Percentiles rank a stretch among this genome's conserved stretches.
These are phyloP conservation scores for Crossaster papposus DNA, from an alignment of 53 echinoderm and acorn worm genomes.

Conservation along the genomic window DNA sequence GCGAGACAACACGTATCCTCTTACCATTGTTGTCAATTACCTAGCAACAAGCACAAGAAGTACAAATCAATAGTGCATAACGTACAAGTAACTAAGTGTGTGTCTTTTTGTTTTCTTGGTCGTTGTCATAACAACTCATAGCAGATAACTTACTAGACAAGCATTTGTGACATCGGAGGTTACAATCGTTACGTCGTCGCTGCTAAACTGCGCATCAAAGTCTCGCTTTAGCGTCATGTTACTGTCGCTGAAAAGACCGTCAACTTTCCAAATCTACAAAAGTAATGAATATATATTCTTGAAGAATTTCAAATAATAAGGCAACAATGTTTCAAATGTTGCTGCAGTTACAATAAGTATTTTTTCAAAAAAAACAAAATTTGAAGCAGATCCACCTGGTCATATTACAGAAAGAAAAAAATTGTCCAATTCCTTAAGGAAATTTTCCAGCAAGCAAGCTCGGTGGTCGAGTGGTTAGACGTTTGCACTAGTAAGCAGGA, in stretches of 20 bases:
- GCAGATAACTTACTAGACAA: conserved; percentile 56
- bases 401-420: no score
- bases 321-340: neutral
- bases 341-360: no score
- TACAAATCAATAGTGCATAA: no score
- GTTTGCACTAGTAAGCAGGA: no score
- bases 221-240: conserved; percentile 74
- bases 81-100: no score
- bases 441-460: no score
- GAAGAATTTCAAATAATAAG: neutral
- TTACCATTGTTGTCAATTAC: conserved; percentile 34
- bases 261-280: conserved; percentile 66
- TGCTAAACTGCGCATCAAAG: conserved; percentile 66
- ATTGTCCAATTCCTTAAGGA: no score
- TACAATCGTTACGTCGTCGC: conserved; percentile 59
- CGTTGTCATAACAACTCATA: neutral
- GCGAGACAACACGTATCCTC: conserved; percentile 12
- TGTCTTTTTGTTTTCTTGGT: neutral
- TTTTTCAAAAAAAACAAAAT: no score
- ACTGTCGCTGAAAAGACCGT: conserved; percentile 26
- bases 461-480: no score
- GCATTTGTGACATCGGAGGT: conserved; percentile 67
- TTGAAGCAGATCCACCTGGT: no score
- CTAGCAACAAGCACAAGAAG: neutral
- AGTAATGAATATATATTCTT: neutral